phyloP scores from a whole-genome alignment of 2,797 vertebrate species.

The Phaenicophaeus curvirostris region DNA sequence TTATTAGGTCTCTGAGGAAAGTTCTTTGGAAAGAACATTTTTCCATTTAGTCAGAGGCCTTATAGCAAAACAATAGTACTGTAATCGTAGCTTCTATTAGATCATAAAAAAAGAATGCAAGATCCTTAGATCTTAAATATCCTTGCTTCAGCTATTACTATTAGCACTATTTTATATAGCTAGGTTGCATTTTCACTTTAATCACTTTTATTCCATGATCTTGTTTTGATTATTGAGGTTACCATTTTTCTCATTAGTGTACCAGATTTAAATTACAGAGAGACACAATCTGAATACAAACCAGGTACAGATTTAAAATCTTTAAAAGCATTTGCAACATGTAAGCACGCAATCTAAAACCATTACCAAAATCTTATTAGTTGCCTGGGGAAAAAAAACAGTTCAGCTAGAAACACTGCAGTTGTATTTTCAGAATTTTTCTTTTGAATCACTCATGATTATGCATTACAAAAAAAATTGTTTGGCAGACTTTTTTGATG shows the following conservation, averaged over 20 bases:
- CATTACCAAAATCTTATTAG: conserved; percentile 62
- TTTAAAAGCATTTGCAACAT: conserved; percentile 55
- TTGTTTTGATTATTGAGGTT: conserved; percentile 68
- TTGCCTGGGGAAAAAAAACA: conserved; percentile 44
- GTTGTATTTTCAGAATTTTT: not conserved
- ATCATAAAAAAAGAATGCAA: conserved; percentile 69
- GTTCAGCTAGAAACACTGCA: not conserved
- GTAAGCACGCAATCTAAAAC: conserved; percentile 40
- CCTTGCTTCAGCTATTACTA: conserved; percentile 55
- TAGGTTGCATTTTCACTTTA: conserved; percentile 57
- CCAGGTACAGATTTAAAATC: conserved; percentile 32
- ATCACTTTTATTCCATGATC: conserved; percentile 60
- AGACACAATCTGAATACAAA: conserved; percentile 63
- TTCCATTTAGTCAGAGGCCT: conserved; percentile 46
- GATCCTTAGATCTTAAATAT: conserved; percentile 66
- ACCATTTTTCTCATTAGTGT: conserved; percentile 56
- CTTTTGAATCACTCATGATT: not conserved
- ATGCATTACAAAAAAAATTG: not conserved
- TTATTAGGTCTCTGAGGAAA: conserved; percentile 54
- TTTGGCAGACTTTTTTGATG: not conserved
- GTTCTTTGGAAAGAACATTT: conserved; percentile 39
- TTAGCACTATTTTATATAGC: conserved; percentile 58
- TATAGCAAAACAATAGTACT: conserved; percentile 59
- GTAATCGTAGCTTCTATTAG: conserved; percentile 68
- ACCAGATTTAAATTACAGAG: conserved; percentile 63